A percentile compares a stretch with the other conserved stretches of the same genome.
Evolutionary conservation across 1,140 invertebrate species (phyloP).

Genomic region (Pollicipes pollicipes): DNA sequence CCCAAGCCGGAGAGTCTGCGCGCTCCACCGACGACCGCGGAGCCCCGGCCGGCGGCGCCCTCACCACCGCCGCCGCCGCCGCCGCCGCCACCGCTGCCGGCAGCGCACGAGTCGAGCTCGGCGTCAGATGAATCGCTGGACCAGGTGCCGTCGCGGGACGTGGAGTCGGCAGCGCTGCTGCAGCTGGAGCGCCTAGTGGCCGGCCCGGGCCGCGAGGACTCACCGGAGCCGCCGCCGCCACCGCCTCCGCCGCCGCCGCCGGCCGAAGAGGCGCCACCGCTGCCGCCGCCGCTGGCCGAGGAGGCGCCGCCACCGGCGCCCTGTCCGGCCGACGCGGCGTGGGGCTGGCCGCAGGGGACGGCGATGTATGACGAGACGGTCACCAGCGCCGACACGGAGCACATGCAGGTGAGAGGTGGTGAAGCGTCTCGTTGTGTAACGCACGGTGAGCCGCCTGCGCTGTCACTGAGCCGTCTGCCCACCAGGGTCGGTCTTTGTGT

Average conservation of each 20-base stretch:
- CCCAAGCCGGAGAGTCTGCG: not conserved
- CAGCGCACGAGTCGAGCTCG: not conserved
- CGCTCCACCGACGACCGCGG: too few species aligned
- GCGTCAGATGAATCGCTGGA: not conserved
- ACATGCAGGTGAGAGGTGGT: not conserved
- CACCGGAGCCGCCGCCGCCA: too few species aligned
- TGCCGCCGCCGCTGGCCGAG: too few species aligned
- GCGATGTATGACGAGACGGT: not conserved
- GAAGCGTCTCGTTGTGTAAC: too few species aligned
- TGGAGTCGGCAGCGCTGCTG: not conserved
- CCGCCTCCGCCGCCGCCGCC: too few species aligned
- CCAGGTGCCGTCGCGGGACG: not conserved
- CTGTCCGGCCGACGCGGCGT: not conserved
- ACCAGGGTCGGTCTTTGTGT: too few species aligned
- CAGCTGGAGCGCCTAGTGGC: not conserved
- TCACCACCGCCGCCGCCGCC: not conserved
- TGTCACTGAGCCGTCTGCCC: too few species aligned
- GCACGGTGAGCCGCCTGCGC: too few species aligned
- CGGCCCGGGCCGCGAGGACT: not conserved
- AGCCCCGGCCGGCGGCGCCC: too few species aligned
- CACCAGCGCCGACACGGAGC: not conserved
- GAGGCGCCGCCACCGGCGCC: too few species aligned
- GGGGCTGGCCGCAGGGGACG: too few species aligned
- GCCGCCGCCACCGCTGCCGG: too few species aligned
- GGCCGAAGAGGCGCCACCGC: not conserved